Percentiles rank a stretch among this genome's conserved stretches.
Evolutionary conservation across 2,113 vertebrate species (phyloP).

Genomic region (Ptilorrhoa leucosticta): DNA sequence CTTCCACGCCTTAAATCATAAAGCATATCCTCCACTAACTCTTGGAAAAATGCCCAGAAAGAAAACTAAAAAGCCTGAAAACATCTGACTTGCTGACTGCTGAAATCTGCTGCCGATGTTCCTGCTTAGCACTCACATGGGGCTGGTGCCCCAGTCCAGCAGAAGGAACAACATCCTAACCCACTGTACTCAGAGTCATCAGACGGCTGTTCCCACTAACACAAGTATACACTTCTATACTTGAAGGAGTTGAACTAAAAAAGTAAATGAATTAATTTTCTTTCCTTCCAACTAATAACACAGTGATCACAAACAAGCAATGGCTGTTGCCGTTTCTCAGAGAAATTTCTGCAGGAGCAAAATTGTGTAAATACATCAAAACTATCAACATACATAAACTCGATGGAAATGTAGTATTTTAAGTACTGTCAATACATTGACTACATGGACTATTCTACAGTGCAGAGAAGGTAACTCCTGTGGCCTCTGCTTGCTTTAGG

Average conservation of each 20-base stretch:
- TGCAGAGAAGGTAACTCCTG: background rate
- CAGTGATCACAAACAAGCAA: background rate
- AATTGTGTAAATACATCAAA: background rate
- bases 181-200: background rate
- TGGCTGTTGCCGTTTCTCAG: background rate
- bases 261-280: background rate
- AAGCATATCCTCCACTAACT: background rate
- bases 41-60: background rate
- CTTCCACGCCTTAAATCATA: background rate
- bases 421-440: background rate
- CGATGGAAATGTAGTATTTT: background rate
- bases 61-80: background rate
- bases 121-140: background rate
- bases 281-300: background rate
- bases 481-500: background rate
- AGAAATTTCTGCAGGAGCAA: background rate
- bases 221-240: background rate
- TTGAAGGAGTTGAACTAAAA: background rate
- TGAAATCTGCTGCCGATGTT: background rate
- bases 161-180: background rate
- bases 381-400: background rate
- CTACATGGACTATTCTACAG: background rate
- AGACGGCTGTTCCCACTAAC: background rate
- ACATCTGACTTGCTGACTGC: background rate
- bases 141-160: background rate